Conservation (phyloP, 2,888 invertebrate genomes). For the Tanytarsus gracilentus region DNA sequence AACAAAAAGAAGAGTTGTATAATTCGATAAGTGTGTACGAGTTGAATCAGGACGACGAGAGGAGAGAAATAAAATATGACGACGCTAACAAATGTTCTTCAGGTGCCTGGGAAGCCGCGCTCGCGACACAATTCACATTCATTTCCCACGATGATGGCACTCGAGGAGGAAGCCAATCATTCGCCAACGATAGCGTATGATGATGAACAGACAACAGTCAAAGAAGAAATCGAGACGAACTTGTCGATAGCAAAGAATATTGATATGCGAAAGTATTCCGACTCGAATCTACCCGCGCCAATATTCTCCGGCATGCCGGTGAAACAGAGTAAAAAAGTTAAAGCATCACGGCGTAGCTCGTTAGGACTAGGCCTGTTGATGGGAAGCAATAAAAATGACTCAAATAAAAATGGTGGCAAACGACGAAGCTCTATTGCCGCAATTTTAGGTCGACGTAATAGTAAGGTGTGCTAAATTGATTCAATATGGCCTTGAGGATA, state of each 20-base stretch:
- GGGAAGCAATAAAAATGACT: conserved; percentile 34
- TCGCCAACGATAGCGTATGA: conserved; percentile 22
- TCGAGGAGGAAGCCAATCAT: conserved; percentile 35
- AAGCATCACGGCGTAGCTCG: conserved; percentile 41
- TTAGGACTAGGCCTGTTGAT: conserved; percentile 39
- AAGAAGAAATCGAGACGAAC: conserved; percentile 33
- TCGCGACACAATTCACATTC: conserved; percentile 43
- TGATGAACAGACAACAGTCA: conserved; percentile 32
- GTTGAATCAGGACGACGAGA: neutral
- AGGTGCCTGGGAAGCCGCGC: conserved; percentile 41
- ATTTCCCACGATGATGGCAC: conserved; percentile 42
- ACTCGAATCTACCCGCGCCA: conserved; percentile 1
- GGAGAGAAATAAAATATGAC: conserved; percentile 26
- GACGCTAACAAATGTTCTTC: conserved; percentile 38
- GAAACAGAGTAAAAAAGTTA: conserved; percentile 31
- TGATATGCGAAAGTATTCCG: conserved; percentile 8
- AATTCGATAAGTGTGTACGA: no score
- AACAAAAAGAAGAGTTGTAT: no score
- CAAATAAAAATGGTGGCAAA: conserved; percentile 34
- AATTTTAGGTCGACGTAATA: conserved; percentile 38
- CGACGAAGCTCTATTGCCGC: conserved; percentile 44
- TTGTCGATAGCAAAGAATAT: neutral
- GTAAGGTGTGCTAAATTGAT: conserved; percentile 25
- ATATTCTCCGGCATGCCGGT: neutral
- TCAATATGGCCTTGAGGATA: neutral